Conservation (phyloP, 2,797 vertebrate genomes). For the Champsocephalus esox region DNA sequence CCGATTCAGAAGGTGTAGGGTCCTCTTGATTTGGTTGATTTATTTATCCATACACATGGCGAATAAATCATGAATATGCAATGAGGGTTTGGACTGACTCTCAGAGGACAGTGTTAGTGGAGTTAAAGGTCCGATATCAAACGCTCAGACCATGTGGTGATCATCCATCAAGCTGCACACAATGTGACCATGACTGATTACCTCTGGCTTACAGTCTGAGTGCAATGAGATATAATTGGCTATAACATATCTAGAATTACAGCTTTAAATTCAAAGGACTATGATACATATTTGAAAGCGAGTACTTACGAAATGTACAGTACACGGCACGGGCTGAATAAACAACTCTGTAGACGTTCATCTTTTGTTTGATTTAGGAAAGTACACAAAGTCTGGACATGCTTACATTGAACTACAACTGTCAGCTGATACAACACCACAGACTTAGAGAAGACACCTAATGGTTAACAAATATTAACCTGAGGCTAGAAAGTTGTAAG, state of each 20-base stretch:
- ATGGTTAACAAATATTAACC: conserved; percentile 7
- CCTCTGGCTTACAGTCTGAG: neutral
- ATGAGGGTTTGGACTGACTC: conserved; percentile 36
- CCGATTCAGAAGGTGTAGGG: conserved; percentile 34
- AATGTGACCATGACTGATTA: conserved; percentile 20
- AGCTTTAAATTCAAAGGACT: neutral
- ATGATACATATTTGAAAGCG: conserved; percentile 4
- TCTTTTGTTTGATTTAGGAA: conserved; percentile 6
- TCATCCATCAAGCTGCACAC: conserved; percentile 9
- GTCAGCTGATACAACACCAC: neutral
- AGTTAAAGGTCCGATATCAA: conserved; percentile 29
- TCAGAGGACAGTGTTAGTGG: conserved; percentile 30
- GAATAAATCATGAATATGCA: conserved; percentile 56
- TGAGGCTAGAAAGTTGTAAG: neutral
- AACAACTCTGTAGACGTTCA: neutral
- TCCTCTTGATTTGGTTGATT: conserved; percentile 20
- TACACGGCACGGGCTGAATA: neutral
- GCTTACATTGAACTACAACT: neutral
- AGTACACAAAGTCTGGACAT: neutral
- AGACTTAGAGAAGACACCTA: neutral
- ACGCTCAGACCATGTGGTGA: conserved; percentile 18
- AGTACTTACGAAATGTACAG: neutral
- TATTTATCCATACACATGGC: conserved; percentile 32
- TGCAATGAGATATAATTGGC: neutral
- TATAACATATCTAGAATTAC: neutral